Conservation (phyloP, 2,113 vertebrate genomes). For the Nothoprocta perdicaria region DNA sequence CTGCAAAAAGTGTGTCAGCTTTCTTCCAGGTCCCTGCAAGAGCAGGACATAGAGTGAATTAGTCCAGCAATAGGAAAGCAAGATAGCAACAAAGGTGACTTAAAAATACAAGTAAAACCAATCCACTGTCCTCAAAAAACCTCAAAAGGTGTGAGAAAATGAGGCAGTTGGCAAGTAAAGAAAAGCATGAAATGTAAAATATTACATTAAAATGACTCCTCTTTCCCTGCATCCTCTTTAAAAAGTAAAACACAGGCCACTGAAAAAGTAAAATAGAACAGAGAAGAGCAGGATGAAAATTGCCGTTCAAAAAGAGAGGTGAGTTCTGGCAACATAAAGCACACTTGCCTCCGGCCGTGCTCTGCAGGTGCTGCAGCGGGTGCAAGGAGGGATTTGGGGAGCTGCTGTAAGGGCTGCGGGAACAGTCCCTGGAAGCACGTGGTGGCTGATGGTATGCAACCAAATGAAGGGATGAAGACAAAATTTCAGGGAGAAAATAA, state of each 20-base stretch:
- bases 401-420: no score
- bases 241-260: background rate
- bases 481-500: background rate
- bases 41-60: background rate
- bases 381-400: background rate
- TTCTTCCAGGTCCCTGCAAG: background rate
- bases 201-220: background rate
- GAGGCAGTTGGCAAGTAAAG: background rate
- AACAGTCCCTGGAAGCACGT: background rate
- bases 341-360: fast-evolving
- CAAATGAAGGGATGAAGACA: background rate
- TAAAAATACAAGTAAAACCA: background rate
- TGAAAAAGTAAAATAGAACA: background rate
- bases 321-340: background rate
- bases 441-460: fast-evolving
- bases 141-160: background rate
- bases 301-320: background rate
- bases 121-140: background rate
- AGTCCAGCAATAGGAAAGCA: background rate
- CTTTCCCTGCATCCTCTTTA: background rate
- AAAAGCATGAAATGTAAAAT: background rate
- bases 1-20: background rate
- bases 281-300: background rate
- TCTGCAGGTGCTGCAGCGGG: background rate
- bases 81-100: background rate